These are phyloP conservation scores for Rhinichthys osculus DNA, from an alignment of 2,797 vertebrate species.

Conservation along the genomic window DNA sequence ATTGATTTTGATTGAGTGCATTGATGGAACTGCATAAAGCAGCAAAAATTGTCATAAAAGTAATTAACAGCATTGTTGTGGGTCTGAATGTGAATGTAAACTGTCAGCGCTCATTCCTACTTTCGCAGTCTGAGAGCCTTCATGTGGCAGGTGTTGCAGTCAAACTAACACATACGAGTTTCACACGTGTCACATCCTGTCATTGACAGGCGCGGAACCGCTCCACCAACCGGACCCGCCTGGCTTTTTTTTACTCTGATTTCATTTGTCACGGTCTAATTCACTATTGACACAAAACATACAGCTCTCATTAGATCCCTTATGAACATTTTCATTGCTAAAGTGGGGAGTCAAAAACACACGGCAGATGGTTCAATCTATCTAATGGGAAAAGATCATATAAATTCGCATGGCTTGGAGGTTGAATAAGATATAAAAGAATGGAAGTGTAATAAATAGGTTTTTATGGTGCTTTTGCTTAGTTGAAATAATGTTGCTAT, in stretches of 20 bases:
- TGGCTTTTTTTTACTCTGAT: slow-evolving; percentile 40
- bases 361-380: slow-evolving; percentile 49
- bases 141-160: slow-evolving; percentile 54
- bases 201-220: slow-evolving; percentile 29
- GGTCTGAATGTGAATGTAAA: slow-evolving; percentile 48
- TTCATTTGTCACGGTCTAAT: slow-evolving; percentile 54
- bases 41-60: slow-evolving; percentile 34
- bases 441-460: not conserved
- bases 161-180: slow-evolving; percentile 27
- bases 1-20: slow-evolving; percentile 41
- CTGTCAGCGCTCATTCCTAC: slow-evolving; percentile 40
- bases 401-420: slow-evolving; percentile 30
- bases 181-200: slow-evolving; percentile 48
- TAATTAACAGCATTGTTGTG: slow-evolving; percentile 43
- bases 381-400: slow-evolving; percentile 35
- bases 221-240: slow-evolving; percentile 26
- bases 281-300: slow-evolving; percentile 54
- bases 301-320: slow-evolving; percentile 53
- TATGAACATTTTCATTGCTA: slow-evolving; percentile 46
- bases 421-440: slow-evolving; percentile 16
- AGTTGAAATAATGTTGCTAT: not conserved
- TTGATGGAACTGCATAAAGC: slow-evolving; percentile 27
- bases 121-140: slow-evolving; percentile 35
- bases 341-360: slow-evolving; percentile 42
- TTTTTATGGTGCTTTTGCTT: slow-evolving; percentile 19